These are phyloP conservation scores for Plagiodera versicolora DNA, from an alignment of 2,888 invertebrate species.

Conservation along the genomic window DNA sequence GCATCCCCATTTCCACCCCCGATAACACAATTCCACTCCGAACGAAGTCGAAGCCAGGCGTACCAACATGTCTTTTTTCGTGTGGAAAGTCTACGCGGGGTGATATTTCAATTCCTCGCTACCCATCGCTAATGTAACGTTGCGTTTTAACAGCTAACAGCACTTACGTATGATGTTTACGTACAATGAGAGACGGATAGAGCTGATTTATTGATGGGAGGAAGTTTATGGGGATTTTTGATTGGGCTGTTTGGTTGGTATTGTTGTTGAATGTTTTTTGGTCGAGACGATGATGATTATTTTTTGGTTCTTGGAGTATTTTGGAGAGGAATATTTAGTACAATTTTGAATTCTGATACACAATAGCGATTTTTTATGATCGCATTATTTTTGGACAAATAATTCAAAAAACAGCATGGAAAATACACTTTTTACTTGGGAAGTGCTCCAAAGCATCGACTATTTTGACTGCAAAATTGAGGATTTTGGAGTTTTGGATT, in stretches of 20 bases:
- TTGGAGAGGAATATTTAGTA: no score
- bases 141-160: conserved; percentile 35
- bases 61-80: conserved; percentile 18
- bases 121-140: conserved; percentile 35
- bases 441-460: no score
- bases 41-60: conserved; percentile 21
- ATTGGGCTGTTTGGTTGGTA: neutral
- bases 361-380: no score
- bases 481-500: no score
- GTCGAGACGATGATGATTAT: no score
- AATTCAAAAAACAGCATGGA: no score
- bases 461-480: no score
- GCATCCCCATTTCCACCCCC: neutral
- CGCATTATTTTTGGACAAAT: no score
- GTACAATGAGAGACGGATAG: conserved; percentile 19
- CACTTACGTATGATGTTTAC: conserved; percentile 35
- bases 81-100: conserved; percentile 20
- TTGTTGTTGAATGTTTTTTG: neutral
- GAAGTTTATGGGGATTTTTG: neutral
- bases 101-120: conserved; percentile 32
- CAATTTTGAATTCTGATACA: no score
- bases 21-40: conserved; percentile 4
- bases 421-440: no score
- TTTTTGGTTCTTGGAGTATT: no score
- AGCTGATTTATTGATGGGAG: conserved; percentile 7